These are phyloP conservation scores for Limnothrissa miodon DNA, from an alignment of 2,113 vertebrate genomes.

Conservation along the genomic window DNA sequence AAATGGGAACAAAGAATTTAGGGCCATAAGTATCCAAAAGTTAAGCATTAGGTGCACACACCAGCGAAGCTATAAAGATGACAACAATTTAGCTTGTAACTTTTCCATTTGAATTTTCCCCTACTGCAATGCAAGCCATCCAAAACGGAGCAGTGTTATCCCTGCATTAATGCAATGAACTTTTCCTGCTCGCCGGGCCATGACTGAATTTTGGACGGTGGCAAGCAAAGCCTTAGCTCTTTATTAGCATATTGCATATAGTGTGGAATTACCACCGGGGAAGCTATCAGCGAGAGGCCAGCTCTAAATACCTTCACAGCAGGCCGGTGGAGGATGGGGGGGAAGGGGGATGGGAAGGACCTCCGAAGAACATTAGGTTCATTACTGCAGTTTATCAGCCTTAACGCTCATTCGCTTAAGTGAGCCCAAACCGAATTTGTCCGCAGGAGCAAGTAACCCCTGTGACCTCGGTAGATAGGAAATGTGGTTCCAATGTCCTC, in stretches of 20 bases:
- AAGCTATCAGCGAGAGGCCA: not conserved
- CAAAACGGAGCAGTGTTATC: not conserved
- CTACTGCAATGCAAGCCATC: not conserved
- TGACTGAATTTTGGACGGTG: not conserved
- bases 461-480: slow-evolving; percentile 24
- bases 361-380: slow-evolving; percentile 13
- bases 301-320: slow-evolving; percentile 12
- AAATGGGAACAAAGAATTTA: not conserved
- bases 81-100: not conserved
- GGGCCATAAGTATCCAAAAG: too few species aligned
- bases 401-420: slow-evolving; percentile 21
- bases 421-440: slow-evolving; percentile 33
- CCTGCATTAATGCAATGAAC: not conserved
- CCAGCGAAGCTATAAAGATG: not conserved
- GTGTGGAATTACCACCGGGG: not conserved
- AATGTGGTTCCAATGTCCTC: slow-evolving; percentile 33
- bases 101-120: not conserved
- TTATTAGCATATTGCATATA: slow-evolving; percentile 3
- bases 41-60: not conserved
- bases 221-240: not conserved
- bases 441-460: slow-evolving; percentile 14
- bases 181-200: not conserved
- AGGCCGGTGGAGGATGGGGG: too few species aligned
- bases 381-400: slow-evolving; percentile 22
- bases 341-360: not conserved